Conservation (phyloP, 2,113 vertebrate genomes). For the Periophthalmus modestus region DNA sequence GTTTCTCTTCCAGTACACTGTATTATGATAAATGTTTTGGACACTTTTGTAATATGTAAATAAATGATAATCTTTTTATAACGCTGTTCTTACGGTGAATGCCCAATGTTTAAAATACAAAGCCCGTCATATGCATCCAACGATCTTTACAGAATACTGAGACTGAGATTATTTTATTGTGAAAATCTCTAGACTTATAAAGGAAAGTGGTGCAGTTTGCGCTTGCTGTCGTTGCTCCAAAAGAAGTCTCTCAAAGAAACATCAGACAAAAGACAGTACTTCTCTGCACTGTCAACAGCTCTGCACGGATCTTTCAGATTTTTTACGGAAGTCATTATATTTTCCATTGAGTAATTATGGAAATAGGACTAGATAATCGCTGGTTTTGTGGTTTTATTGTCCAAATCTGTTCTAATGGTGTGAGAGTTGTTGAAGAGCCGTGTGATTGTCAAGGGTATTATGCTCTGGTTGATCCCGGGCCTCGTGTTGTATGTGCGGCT, state of each 20-base stretch:
- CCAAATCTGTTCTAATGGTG: constrained; percentile 9
- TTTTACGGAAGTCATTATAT: constrained; percentile 63
- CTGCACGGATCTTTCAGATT: constrained; percentile 41
- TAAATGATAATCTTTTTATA: no score
- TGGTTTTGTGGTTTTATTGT: constrained; percentile 4
- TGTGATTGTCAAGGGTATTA: constrained; percentile 1
- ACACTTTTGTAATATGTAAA: no score
- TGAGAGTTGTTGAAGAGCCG: neutral
- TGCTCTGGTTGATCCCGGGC: neutral
- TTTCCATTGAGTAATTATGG: constrained; percentile 52
- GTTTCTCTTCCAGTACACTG: no score
- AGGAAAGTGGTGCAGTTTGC: constrained; percentile 21
- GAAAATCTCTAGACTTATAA: constrained; percentile 30
- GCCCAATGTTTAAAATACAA: neutral
- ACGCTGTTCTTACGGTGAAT: no score
- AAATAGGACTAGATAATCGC: constrained; percentile 49
- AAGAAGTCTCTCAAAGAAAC: constrained; percentile 36
- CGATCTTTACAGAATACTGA: no score
- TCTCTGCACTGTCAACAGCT: constrained; percentile 16
- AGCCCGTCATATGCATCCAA: neutral
- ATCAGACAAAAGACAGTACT: constrained; percentile 33
- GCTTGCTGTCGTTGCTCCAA: constrained; percentile 4
- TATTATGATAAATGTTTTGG: no score
- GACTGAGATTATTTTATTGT: constrained; percentile 40
- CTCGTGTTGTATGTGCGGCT: neutral